Percentiles rank a stretch among this genome's conserved stretches.
phyloP scores from a whole-genome alignment of 2,888 invertebrate genomes.

The Scotopteryx bipunctaria region DNA sequence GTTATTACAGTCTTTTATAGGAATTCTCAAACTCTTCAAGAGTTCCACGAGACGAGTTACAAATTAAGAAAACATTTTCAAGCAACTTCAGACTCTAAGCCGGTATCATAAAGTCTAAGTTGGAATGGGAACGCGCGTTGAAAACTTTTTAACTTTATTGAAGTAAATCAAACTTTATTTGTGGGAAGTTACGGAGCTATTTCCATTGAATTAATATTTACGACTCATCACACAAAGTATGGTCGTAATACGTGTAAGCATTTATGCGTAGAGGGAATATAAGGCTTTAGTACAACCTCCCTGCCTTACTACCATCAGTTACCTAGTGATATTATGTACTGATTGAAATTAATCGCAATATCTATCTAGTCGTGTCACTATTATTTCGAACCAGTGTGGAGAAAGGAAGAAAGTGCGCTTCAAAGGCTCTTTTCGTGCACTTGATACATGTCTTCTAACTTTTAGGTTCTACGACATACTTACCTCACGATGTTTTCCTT shows the following conservation, averaged over 20 bases:
- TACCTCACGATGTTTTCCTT: no score
- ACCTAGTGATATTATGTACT: no score
- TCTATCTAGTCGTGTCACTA: no score
- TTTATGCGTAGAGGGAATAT: background rate
- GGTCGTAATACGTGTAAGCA: conserved; percentile 12
- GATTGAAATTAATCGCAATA: no score
- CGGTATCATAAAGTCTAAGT: conserved; percentile 9
- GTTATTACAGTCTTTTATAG: conserved; percentile 20
- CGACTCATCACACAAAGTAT: conserved; percentile 16
- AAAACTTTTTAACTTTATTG: conserved; percentile 22
- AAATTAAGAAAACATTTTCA: conserved; percentile 18
- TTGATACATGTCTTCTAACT: no score
- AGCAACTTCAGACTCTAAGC: conserved; percentile 12
- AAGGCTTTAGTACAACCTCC: background rate
- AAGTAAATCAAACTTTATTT: conserved; percentile 32
- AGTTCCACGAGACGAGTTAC: conserved; percentile 22
- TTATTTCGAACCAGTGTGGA: no score
- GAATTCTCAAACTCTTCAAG: conserved; percentile 25
- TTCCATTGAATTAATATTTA: conserved; percentile 21
- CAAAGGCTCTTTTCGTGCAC: no score
- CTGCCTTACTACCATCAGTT: no score
- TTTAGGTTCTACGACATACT: no score
- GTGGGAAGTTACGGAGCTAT: conserved; percentile 19
- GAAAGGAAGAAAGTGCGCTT: no score
- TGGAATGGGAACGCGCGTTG: background rate